Evolutionary conservation across 2,888 invertebrate genomes (phyloP).

Genomic region (Nomada lathburiana): DNA sequence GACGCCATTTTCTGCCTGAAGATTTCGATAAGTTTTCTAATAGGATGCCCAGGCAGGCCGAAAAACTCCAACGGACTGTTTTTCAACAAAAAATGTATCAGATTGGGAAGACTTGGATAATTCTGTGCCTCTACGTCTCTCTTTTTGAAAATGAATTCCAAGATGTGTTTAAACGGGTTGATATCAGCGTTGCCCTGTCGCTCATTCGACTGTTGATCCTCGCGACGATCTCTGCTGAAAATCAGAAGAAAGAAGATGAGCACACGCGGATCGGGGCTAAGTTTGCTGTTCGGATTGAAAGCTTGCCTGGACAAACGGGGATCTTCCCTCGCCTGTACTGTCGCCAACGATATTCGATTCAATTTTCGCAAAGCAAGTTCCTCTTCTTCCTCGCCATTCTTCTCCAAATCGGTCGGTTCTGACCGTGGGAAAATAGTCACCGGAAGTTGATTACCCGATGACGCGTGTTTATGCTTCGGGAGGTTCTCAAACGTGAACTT

Average conservation of each 20-base stretch:
- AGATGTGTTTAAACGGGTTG: too few relatives aligned
- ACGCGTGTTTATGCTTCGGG: background rate
- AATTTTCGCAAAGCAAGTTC: slow-evolving; percentile 8
- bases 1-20: background rate
- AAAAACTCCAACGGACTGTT: background rate
- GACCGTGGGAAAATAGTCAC: background rate
- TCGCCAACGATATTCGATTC: slow-evolving; percentile 27
- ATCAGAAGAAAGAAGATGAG: slow-evolving; percentile 3
- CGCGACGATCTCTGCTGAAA: background rate
- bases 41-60: slow-evolving; percentile 1
- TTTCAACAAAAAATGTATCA: background rate
- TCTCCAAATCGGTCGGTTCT: background rate
- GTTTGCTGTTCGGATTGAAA: slow-evolving; percentile 32
- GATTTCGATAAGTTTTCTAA: slow-evolving; percentile 1
- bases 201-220: slow-evolving; percentile 15
- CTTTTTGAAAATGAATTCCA: background rate
- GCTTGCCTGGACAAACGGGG: slow-evolving; percentile 12
- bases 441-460: background rate
- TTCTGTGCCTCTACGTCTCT: background rate
- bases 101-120: background rate
- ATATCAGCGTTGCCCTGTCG: slow-evolving; percentile 1
- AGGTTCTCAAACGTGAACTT: background rate
- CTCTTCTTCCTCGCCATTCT: background rate
- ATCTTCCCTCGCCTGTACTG: background rate
- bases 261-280: slow-evolving; percentile 17